phyloP scores from a whole-genome alignment of 2,797 vertebrate genomes.

The Liasis olivaceus region DNA sequence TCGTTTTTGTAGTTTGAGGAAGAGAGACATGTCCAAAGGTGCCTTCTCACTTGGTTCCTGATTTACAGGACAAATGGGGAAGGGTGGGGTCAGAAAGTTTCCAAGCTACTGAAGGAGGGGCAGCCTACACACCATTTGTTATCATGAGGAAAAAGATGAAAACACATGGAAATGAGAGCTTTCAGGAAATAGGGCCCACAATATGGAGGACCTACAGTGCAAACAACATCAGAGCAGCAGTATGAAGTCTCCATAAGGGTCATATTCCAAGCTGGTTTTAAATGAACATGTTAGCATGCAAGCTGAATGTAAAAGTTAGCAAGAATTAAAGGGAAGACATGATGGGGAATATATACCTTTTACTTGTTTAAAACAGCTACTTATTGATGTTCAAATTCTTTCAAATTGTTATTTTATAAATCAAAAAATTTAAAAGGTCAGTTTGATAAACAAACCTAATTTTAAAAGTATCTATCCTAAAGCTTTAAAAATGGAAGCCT shows the following conservation, averaged over 20 bases:
- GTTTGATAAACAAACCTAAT: conserved; percentile 32
- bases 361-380: conserved; percentile 40
- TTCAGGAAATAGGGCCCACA: neutral
- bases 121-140: neutral
- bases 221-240: neutral
- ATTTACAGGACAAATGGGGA: conserved; percentile 27
- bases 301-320: neutral
- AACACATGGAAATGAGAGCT: neutral
- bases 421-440: neutral
- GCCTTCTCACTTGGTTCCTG: conserved; percentile 83
- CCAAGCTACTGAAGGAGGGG: neutral
- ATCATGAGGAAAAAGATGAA: neutral
- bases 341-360: conserved; percentile 7
- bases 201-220: neutral
- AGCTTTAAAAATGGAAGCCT: conserved; percentile 51
- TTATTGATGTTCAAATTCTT: conserved; percentile 34
- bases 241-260: no score
- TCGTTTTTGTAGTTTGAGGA: conserved; percentile 97
- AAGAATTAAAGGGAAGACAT: conserved; percentile 33
- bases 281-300: neutral
- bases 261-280: neutral
- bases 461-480: conserved; percentile 47
- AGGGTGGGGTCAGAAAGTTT: conserved; percentile 48
- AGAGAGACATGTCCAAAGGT: conserved; percentile 90
- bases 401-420: neutral